A percentile compares a stretch with the other conserved stretches of the same genome.
These are phyloP conservation scores for Xiphorhynchus erythropygius DNA, from an alignment of 2,797 vertebrate genomes.

Conservation along the genomic window DNA sequence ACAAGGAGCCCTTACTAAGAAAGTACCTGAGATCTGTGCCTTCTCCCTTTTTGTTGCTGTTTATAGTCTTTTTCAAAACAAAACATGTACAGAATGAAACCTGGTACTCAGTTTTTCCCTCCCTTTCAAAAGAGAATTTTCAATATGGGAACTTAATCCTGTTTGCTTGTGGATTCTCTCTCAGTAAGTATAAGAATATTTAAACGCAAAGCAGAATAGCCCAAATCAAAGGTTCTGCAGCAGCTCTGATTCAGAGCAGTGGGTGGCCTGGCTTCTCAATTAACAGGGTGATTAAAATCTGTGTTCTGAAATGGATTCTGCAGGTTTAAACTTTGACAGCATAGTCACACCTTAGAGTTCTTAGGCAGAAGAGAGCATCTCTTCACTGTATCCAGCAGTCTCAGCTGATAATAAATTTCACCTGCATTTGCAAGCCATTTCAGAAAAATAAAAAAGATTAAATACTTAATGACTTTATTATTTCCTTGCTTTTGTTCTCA, in stretches of 20 bases:
- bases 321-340: background rate
- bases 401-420: background rate
- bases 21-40: background rate
- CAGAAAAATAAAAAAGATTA: background rate
- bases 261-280: background rate
- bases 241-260: background rate
- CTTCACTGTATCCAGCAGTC: background rate
- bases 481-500: background rate
- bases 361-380: background rate
- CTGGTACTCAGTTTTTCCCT: background rate
- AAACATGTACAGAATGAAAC: background rate
- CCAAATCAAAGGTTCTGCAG: background rate
- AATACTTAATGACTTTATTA: background rate
- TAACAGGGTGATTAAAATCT: background rate
- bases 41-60: background rate
- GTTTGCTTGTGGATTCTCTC: background rate
- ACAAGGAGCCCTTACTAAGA: background rate
- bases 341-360: background rate
- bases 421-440: background rate
- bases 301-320: background rate
- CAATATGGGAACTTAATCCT: background rate
- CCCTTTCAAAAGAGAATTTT: background rate
- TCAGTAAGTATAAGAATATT: background rate
- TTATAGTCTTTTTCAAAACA: background rate
- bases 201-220: background rate